Conservation (phyloP, 92 coral and sea anemone genomes). For the Heliopora coerulea region DNA sequence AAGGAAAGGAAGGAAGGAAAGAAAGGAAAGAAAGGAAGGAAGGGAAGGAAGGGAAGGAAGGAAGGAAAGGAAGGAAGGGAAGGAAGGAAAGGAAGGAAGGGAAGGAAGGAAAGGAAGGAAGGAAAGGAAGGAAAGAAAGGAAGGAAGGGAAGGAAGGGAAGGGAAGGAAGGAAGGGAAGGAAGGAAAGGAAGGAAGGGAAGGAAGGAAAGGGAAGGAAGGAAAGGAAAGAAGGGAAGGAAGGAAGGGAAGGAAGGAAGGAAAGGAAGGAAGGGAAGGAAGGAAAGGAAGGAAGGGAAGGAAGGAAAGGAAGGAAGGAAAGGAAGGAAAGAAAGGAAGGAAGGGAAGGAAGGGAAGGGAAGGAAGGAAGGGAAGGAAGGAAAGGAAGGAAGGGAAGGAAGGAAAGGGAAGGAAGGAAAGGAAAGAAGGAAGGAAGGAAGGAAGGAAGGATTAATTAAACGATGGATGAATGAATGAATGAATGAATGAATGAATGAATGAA, state of each 20-base stretch:
- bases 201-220: neutral
- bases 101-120: neutral
- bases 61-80: neutral
- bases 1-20: neutral
- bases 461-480: no score
- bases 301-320: neutral
- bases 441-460: neutral
- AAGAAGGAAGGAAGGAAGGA: no score
- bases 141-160: neutral
- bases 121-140: neutral
- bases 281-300: neutral
- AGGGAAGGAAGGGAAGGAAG: neutral
- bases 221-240: neutral
- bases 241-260: neutral
- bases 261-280: neutral
- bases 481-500: no score
- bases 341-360: neutral
- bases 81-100: neutral
- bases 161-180: slow-evolving; percentile 9
- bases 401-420: no score
- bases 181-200: neutral
- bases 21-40: neutral
- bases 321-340: no score
- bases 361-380: neutral
- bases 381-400: no score